Evolutionary conservation across 2,888 invertebrate species (phyloP).

Genomic region (Neoitamus cyanurus): DNA sequence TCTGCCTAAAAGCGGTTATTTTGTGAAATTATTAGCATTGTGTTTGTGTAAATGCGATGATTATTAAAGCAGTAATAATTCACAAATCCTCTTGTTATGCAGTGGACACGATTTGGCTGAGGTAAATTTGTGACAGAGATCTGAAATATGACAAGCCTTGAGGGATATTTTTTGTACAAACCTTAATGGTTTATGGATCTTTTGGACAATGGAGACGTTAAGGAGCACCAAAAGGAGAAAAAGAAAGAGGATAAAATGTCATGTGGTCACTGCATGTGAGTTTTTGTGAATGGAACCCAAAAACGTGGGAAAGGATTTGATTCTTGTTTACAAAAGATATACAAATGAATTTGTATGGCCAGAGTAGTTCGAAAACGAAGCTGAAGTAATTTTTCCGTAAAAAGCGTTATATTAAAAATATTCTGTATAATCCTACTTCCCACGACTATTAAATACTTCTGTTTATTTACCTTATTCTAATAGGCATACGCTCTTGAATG

Average conservation of each 20-base stretch:
- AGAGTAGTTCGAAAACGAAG: neutral
- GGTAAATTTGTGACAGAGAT: constrained; percentile 13
- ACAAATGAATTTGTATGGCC: neutral
- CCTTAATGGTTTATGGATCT: constrained; percentile 9
- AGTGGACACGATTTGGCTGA: neutral
- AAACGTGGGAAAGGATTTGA: neutral
- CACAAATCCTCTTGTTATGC: constrained; percentile 27
- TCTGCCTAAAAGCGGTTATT: constrained; percentile 23
- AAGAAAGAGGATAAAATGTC: neutral
- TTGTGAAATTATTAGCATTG: constrained; percentile 28
- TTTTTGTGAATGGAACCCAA: neutral
- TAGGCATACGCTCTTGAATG: neutral
- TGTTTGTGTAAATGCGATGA: constrained; percentile 22
- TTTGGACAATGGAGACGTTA: constrained; percentile 7
- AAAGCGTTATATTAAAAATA: neutral
- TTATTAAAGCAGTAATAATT: constrained; percentile 32
- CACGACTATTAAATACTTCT: neutral
- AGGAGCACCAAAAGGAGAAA: neutral
- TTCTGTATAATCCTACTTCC: neutral
- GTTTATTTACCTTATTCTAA: neutral
- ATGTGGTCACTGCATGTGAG: constrained; percentile 26
- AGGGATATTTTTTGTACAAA: neutral
- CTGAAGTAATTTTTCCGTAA: neutral
- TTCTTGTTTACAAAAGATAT: neutral
- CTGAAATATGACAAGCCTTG: constrained; percentile 18